phyloP scores from a whole-genome alignment of 2,888 invertebrate species.

The Theristus sp. region DNA sequence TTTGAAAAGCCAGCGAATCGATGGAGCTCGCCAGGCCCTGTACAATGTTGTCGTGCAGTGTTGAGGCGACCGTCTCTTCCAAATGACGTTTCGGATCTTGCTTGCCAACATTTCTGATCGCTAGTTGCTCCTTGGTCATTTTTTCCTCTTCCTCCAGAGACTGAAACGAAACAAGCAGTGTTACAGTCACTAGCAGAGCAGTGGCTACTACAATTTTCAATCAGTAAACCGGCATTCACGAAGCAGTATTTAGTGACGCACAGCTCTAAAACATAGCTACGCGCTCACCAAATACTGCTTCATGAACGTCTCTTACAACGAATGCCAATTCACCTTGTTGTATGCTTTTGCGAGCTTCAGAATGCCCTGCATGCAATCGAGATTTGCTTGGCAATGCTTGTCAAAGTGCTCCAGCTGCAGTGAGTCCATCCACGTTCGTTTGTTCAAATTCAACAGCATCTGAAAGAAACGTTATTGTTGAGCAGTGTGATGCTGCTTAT shows the following conservation, averaged over 20 bases:
- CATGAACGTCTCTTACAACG: too few species aligned
- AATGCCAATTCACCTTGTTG: conserved; percentile 46
- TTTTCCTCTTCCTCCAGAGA: conserved; percentile 96
- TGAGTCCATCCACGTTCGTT: conserved; percentile 97
- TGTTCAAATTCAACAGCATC: conserved; percentile 93
- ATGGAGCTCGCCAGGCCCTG: conserved; percentile 93
- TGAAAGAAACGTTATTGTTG: too few species aligned
- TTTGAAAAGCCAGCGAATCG: conserved; percentile 68
- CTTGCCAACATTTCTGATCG: conserved; percentile 95
- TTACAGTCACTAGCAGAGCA: too few species aligned
- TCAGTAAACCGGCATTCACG: neutral
- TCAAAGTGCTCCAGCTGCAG: conserved; percentile 65
- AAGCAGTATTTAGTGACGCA: too few species aligned
- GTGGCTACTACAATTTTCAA: neutral
- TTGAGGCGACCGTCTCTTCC: conserved; percentile 84
- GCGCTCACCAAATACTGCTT: too few species aligned
- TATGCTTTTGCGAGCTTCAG: conserved; percentile 90
- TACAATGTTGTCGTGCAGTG: conserved; percentile 57
- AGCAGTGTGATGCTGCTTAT: too few species aligned
- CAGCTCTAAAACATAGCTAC: too few species aligned
- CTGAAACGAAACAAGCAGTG: conserved; percentile 31
- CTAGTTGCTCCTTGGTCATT: conserved; percentile 96
- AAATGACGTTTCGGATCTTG: conserved; percentile 91
- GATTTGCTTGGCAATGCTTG: conserved; percentile 77
- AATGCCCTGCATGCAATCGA: conserved; percentile 85